Percentiles rank a stretch among this genome's conserved stretches.
Conservation (phyloP, 2,888 invertebrate genomes). For the Abrostola tripartita region DNA sequence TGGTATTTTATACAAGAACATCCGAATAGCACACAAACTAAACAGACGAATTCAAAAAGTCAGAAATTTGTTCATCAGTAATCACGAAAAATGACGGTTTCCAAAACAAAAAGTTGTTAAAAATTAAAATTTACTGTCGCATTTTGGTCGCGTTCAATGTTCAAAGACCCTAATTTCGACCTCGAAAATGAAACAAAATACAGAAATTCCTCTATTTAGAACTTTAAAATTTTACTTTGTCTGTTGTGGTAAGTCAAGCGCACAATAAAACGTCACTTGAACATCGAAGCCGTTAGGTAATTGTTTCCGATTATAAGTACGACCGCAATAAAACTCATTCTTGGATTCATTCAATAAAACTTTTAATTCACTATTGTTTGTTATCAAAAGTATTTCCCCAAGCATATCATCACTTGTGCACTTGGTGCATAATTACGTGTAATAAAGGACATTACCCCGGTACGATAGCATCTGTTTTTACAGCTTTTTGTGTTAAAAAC, state of each 20-base stretch:
- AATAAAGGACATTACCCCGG: conserved; percentile 74
- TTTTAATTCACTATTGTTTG: conserved; percentile 59
- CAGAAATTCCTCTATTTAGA: no score
- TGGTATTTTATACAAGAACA: no score
- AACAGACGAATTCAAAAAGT: no score
- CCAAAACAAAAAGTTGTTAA: no score
- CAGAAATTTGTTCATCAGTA: no score
- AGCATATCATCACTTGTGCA: conserved; percentile 62
- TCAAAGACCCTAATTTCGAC: no score
- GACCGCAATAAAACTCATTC: conserved; percentile 19
- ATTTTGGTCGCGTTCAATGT: no score
- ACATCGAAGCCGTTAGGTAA: conserved; percentile 19
- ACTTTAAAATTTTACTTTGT: no score
- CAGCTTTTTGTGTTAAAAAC: conserved; percentile 75
- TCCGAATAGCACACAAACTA: no score
- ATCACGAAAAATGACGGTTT: no score
- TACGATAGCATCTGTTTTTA: conserved; percentile 74
- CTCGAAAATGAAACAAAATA: no score
- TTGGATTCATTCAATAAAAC: conserved; percentile 56
- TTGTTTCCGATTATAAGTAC: conserved; percentile 27
- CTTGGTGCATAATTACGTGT: conserved; percentile 72
- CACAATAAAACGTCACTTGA: neutral
- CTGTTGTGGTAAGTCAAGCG: neutral
- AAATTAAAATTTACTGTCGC: no score
- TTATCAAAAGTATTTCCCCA: conserved; percentile 54